These are phyloP conservation scores for Sylvietta virens DNA, from an alignment of 2,113 vertebrate species.

Conservation along the genomic window DNA sequence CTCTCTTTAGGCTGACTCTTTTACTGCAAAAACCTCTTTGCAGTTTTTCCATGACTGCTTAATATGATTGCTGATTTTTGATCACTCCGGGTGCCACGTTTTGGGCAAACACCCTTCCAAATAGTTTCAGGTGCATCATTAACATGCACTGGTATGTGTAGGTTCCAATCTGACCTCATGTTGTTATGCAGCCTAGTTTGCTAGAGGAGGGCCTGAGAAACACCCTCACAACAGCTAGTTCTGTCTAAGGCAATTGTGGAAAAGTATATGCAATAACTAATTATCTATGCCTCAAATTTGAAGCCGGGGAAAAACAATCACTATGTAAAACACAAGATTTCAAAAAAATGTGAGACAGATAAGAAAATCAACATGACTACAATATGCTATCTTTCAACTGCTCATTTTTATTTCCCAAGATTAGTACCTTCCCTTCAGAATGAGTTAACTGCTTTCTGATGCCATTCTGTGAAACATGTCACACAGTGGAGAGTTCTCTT, in stretches of 20 bases:
- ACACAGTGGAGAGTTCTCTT: background rate
- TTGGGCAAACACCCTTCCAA: background rate
- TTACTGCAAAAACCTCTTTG: background rate
- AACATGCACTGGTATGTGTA: accelerated
- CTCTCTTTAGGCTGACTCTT: background rate
- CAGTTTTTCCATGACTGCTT: background rate
- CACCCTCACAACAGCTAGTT: background rate
- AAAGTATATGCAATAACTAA: background rate
- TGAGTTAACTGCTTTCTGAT: background rate
- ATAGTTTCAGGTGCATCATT: background rate
- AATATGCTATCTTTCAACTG: background rate
- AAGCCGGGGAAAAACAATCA: background rate
- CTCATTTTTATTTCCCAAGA: background rate
- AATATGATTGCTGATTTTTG: background rate
- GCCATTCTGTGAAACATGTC: background rate
- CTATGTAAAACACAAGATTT: background rate
- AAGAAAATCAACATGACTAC: background rate
- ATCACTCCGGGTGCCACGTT: background rate
- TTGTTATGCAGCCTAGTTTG: background rate
- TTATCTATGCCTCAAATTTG: background rate
- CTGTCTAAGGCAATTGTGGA: background rate
- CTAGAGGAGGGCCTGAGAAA: background rate
- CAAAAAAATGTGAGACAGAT: background rate
- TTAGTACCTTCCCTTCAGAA: background rate
- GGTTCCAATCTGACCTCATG: background rate